Base-by-base conservation (phyloP, 2,113 vertebrate species). In the Leptocoma aspasia region DNA sequence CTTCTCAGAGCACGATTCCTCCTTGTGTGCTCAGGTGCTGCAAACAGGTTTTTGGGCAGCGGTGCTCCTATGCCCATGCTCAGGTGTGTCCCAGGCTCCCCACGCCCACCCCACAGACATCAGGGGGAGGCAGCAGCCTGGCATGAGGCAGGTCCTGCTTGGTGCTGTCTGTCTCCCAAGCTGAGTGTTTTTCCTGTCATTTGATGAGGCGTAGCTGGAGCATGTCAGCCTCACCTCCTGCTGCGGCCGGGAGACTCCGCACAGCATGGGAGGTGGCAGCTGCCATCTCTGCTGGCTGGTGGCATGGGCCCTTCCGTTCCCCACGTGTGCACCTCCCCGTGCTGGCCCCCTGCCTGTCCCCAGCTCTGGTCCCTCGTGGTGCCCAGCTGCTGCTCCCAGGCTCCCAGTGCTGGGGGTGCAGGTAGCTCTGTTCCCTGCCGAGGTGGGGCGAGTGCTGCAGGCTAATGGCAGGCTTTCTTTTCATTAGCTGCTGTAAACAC, bases 401-500 rank as follows among this genome's bases (percentile, higher is more conserved):
- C 37, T 83, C 22, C 27, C 22, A 5, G 24, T 30, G 39, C 80
- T 45, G 44, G 69, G 66, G 39, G 18, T 71, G 59, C 70, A 56
- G 75, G 78, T 28, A 49, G 44, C 37, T 83, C 61, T 7, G 41
- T 33, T 91, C 45, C 28, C 54, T 1, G 7, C 73, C 0, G 2
- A 68, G 41, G 39, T 30, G 71, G 28, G 66, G 30, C 0, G 12
- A 59, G 59, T 59, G 64, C 79, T 49, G 47, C 35, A 56, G 82
- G 87, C 71, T 95, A 47, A 77, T 71, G 63, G 75, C 54, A 93
- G 44, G 7, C 41, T 90, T 86, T 35, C 92, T 86, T 81, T 95
- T 89, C 85, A 89, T 96, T 96, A 93, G 71, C 52, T 89, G 90
- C 64, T 89, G 69, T 92, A 95, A 96, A 93, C 76, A 86, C 64